Percentiles rank a stretch among this genome's conserved stretches.
Evolutionary conservation across 2,888 invertebrate species (phyloP).

Genomic region (Diplazon laetatorius): DNA sequence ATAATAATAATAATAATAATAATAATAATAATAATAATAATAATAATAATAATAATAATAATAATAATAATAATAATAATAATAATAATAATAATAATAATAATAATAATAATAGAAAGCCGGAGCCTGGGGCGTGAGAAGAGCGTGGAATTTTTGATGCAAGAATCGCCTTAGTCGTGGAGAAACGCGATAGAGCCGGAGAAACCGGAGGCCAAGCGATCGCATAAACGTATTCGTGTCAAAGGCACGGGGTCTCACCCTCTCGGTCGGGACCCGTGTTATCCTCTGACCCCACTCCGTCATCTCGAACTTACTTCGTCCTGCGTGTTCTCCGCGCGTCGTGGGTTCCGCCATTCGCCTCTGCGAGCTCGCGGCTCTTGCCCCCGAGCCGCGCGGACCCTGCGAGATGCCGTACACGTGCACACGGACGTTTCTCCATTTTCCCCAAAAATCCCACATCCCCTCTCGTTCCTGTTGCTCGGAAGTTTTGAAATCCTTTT

Average conservation of each 20-base stretch:
- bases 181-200: conserved; percentile 57
- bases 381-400: not conserved
- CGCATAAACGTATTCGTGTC: conserved; percentile 80
- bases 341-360: not conserved
- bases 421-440: conserved; percentile 18
- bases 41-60: no score
- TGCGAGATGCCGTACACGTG: conserved; percentile 27
- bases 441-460: not conserved
- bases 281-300: conserved; percentile 81
- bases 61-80: no score
- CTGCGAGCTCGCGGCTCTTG: conserved; percentile 22
- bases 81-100: no score
- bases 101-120: not conserved
- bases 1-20: no score
- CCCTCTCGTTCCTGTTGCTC: not conserved
- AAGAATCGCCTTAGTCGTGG: conserved; percentile 23
- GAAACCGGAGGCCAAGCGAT: conserved; percentile 77
- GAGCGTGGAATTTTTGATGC: conserved; percentile 27
- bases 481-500: conserved; percentile 18
- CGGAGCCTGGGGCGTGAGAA: not conserved
- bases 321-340: conserved; percentile 58
- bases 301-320: conserved; percentile 79
- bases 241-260: conserved; percentile 74
- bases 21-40: no score
- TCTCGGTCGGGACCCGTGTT: conserved; percentile 78